Base-by-base conservation (phyloP, 2,797 vertebrate genomes). In the Cyprinella venusta region DNA sequence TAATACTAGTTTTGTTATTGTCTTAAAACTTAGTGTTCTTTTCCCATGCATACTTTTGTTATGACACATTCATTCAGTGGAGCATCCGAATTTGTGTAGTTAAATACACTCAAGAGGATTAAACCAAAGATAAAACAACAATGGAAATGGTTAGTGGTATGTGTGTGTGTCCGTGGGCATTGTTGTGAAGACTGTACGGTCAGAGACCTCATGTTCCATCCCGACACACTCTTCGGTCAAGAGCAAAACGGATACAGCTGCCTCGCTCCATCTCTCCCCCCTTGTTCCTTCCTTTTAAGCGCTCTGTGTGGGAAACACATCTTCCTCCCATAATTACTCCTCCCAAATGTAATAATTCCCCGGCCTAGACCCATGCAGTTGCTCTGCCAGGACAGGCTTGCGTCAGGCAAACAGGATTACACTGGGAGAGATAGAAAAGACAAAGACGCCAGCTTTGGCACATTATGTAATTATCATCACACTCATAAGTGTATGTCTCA, bases 71-170 rank as follows among this genome's bases (percentile, higher is more conserved):
- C 8, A 26, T 69, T 59, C 9, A 21, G 9, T 42, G 33, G n/a
- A 69, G 69, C 78, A 69, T 69, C 50, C 64, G 6, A 6, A 15
- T 19, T 54, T 69, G 42, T 19, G 2, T 42, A 26, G 74, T 42
- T 61, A 40, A 70, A 61, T 61, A 9, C 36, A 42, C 74, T 19
- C 4, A 18, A 33, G 36, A 42, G 65, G 65, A 56, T 26, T 52
- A 19, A 56, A 21, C 10, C 36, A 76, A 26, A 67, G 77, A 24
- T 69, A 42, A 69, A 56, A 69, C 48, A 26, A 79, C n/a, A 30
- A 3, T 69, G 33, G 33, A 69, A 86, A 90, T 91, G 88, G 10
- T 30, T 77, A 64, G 38, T 63, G 24, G 36, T 36, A 36, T 65
- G 24, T 56, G 12, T 56, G 63, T 72, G 67, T 72, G 19, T 82